These are phyloP conservation scores for Micromesistius poutassou DNA, from an alignment of 2,797 vertebrate species.

Conservation along the genomic window DNA sequence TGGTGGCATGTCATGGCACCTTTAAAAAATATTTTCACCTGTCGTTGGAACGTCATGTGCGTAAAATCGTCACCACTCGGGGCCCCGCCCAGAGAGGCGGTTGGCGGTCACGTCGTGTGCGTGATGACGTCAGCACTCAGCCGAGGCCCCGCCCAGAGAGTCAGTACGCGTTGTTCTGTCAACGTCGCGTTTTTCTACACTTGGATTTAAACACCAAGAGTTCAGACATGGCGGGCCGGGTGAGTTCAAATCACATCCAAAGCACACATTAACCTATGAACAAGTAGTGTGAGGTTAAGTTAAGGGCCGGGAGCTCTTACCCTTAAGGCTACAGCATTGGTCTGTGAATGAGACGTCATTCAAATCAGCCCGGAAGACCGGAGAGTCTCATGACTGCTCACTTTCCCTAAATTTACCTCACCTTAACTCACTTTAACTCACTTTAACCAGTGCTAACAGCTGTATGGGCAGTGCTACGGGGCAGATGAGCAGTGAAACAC, in stretches of 20 bases:
- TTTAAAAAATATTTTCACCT: neutral
- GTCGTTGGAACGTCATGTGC: neutral
- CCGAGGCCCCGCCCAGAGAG: slow-evolving; percentile 2
- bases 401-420: too few relatives aligned
- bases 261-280: too few relatives aligned
- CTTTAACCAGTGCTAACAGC: neutral
- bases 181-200: slow-evolving; percentile 17
- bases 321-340: too few relatives aligned
- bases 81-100: neutral
- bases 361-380: neutral
- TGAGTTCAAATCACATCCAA: slow-evolving; percentile 45
- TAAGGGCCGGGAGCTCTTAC: too few relatives aligned
- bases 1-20: too few relatives aligned
- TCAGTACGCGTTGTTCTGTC: slow-evolving; percentile 24
- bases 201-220: slow-evolving; percentile 14
- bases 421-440: too few relatives aligned
- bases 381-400: neutral
- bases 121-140: neutral
- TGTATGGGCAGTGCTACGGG: neutral
- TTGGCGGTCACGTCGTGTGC: slow-evolving; percentile 7
- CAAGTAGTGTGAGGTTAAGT: too few relatives aligned
- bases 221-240: slow-evolving; percentile 58
- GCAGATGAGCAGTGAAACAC: neutral
- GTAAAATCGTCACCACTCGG: neutral
- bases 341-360: neutral